These are phyloP conservation scores for Phthorimaea operculella DNA, from an alignment of 1,140 invertebrate genomes.

Conservation along the genomic window DNA sequence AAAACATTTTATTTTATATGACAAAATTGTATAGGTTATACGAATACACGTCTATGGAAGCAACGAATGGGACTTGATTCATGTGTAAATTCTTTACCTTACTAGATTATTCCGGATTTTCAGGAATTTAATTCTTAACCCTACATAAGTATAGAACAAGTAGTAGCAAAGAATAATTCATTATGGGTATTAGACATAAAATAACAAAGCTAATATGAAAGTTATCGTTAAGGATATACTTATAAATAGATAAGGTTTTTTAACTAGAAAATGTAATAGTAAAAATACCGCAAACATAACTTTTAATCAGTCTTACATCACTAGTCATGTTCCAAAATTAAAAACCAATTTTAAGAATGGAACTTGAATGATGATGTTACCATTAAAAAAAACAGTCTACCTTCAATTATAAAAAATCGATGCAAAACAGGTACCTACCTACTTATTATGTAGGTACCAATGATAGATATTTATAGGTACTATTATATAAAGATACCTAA, in stretches of 20 bases:
- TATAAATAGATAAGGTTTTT: not conserved
- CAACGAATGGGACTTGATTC: slow-evolving; percentile 45
- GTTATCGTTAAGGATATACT: not conserved
- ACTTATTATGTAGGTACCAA: too few relatives aligned
- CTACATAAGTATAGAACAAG: not conserved
- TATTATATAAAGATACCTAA: too few relatives aligned
- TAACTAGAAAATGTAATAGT: not conserved
- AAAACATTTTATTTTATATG: slow-evolving; percentile 38
- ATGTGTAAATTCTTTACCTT: slow-evolving; percentile 16
- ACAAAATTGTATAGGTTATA: slow-evolving; percentile 50
- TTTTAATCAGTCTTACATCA: slow-evolving; percentile 41
- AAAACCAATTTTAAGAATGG: slow-evolving; percentile 19
- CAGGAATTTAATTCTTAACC: slow-evolving; percentile 29
- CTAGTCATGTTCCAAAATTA: slow-evolving; percentile 27
- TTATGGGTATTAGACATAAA: too few relatives aligned
- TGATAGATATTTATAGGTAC: too few relatives aligned
- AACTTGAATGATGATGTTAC: slow-evolving; percentile 39
- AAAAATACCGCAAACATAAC: not conserved
- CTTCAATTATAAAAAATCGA: too few relatives aligned
- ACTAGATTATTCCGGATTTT: slow-evolving; percentile 31
- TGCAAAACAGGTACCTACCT: too few relatives aligned
- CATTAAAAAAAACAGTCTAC: slow-evolving; percentile 20
- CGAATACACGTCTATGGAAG: slow-evolving; percentile 53
- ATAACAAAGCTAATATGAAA: too few relatives aligned
- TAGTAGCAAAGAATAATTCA: too few relatives aligned